A percentile compares a stretch with the other conserved stretches of the same genome.
Conservation (phyloP, 2,888 invertebrate genomes). For the Oscheius myriophilus region DNA sequence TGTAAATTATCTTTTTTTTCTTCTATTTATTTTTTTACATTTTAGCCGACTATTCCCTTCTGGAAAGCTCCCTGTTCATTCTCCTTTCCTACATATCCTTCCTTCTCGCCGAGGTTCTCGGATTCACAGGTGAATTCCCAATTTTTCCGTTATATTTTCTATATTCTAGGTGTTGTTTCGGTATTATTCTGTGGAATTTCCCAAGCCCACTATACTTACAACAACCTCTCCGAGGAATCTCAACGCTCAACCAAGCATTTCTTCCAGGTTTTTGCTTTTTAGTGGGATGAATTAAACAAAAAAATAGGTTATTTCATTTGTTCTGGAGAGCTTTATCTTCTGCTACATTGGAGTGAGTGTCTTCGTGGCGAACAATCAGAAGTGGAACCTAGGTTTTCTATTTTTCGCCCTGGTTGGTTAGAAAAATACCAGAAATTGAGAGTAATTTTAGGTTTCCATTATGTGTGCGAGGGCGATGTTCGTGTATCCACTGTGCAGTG, state of each 20-base stretch:
- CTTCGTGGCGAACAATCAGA: constrained; percentile 77
- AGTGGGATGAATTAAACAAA: background rate
- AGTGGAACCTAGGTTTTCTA: constrained; percentile 91
- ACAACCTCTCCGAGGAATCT: constrained; percentile 89
- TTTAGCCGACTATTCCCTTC: constrained; percentile 91
- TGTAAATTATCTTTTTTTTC: background rate
- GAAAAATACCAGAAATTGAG: background rate
- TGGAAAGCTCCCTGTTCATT: constrained; percentile 95
- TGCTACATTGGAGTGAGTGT: constrained; percentile 97
- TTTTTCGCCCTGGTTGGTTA: constrained; percentile 87
- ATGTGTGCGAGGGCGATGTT: constrained; percentile 86
- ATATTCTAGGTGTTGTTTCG: constrained; percentile 83
- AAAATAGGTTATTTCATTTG: constrained; percentile 88
- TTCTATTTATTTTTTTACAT: constrained; percentile 73
- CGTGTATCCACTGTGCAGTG: constrained; percentile 90
- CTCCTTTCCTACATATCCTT: constrained; percentile 98
- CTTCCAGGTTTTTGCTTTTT: constrained; percentile 43
- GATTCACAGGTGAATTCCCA: constrained; percentile 82
- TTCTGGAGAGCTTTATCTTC: constrained; percentile 97
- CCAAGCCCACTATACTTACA: constrained; percentile 98
- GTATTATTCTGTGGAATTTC: constrained; percentile 98
- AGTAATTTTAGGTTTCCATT: constrained; percentile 81
- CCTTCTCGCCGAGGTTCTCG: constrained; percentile 92
- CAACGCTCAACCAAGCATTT: constrained; percentile 86
- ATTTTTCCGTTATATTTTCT: background rate